Percentiles rank a stretch among this genome's conserved stretches.
These are phyloP conservation scores for Alexandromys fortis DNA, from an alignment of 2,113 vertebrate genomes.

Conservation along the genomic window DNA sequence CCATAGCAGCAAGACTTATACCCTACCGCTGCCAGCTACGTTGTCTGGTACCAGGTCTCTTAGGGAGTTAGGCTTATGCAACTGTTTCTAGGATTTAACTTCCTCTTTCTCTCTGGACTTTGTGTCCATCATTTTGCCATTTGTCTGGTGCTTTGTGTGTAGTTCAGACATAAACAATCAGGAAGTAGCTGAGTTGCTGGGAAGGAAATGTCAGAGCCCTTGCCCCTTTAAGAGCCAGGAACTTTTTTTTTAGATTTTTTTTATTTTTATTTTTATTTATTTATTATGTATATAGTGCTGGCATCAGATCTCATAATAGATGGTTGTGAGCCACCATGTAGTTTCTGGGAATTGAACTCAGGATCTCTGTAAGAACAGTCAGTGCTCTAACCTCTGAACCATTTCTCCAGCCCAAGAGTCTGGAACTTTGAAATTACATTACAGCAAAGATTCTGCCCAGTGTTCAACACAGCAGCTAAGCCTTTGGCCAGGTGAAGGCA, in stretches of 20 bases:
- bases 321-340: too few species aligned
- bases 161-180: background rate
- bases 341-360: too few species aligned
- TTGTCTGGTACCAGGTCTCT: background rate
- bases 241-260: too few species aligned
- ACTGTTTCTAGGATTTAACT: constrained; percentile 15
- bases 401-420: too few species aligned
- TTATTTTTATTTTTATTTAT: too few species aligned
- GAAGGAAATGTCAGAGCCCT: background rate
- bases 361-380: too few species aligned
- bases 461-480: background rate
- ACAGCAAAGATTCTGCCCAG: background rate
- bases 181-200: background rate
- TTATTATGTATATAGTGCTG: too few species aligned
- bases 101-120: constrained; percentile 18
- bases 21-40: background rate
- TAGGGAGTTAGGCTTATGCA: constrained; percentile 34
- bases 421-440: background rate
- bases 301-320: too few species aligned
- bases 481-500: background rate
- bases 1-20: background rate
- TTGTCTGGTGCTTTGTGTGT: background rate
- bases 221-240: background rate
- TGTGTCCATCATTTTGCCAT: background rate
- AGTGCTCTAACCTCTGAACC: too few species aligned